Conservation (phyloP, 2,113 vertebrate genomes). For the Toxotes jaculatrix region DNA sequence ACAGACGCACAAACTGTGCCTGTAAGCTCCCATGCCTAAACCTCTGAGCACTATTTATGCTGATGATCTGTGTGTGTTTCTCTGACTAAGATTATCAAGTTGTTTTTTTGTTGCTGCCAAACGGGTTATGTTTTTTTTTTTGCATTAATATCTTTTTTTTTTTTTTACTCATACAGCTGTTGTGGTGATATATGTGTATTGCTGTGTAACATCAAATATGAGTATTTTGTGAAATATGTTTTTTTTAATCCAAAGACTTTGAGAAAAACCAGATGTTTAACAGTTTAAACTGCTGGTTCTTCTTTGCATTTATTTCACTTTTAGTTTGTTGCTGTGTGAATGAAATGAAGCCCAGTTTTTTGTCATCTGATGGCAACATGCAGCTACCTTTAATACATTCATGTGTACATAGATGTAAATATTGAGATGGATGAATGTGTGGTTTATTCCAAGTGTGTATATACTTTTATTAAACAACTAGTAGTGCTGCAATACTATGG, state of each 20-base stretch:
- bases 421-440: not conserved
- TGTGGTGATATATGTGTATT: not conserved
- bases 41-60: not conserved
- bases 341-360: not conserved
- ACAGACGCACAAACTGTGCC: conserved; percentile 2
- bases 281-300: not conserved
- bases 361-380: not conserved
- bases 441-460: not conserved
- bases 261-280: not conserved
- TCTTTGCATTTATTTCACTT: not conserved
- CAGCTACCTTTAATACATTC: not conserved
- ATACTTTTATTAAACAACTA: conserved; percentile 16
- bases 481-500: not conserved
- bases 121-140: not conserved
- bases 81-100: not conserved
- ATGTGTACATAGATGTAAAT: conserved; percentile 29
- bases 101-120: too few species aligned
- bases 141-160: not conserved
- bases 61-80: not conserved
- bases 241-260: conserved; percentile 13
- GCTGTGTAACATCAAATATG: not conserved
- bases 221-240: not conserved
- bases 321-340: not conserved
- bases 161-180: not conserved
- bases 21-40: not conserved